A percentile compares a stretch with the other conserved stretches of the same genome.
Conservation (phyloP, 2,888 invertebrate species). For the Polymixis flavicincta region DNA sequence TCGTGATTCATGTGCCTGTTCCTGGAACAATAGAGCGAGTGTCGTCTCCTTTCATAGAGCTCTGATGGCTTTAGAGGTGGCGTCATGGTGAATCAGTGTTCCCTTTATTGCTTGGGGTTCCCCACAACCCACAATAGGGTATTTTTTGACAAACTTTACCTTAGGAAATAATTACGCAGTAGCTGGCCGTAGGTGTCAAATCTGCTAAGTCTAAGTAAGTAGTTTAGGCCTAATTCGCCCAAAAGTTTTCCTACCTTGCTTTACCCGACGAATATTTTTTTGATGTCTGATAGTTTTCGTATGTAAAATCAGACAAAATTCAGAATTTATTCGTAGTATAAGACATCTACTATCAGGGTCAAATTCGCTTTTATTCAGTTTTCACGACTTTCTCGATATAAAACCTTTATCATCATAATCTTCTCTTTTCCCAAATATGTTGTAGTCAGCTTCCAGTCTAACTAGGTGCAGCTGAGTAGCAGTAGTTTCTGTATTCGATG, state of each 20-base stretch:
- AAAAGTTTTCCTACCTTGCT: neutral
- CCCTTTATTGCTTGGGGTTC: neutral
- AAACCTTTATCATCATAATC: neutral
- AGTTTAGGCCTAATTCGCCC: neutral
- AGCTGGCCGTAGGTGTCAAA: no score
- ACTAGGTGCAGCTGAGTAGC: neutral
- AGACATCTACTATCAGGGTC: no score
- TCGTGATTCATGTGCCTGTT: constrained; percentile 23
- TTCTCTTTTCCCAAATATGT: neutral
- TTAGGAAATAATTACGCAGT: neutral
- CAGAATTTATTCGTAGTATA: neutral
- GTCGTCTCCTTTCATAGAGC: constrained; percentile 5
- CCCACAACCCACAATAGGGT: neutral
- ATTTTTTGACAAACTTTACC: neutral
- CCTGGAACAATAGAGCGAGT: constrained; percentile 24
- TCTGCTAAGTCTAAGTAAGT: neutral
- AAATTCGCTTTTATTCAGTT: neutral
- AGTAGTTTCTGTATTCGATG: no score
- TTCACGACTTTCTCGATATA: neutral
- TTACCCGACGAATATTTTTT: neutral
- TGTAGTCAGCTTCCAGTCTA: neutral
- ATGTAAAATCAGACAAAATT: neutral
- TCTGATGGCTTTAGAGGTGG: neutral
- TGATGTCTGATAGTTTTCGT: neutral
- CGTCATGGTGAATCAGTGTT: constrained; percentile 14